Percentiles rank a stretch among this genome's conserved stretches.
Conservation (phyloP, 2,888 invertebrate species). For the Phaedon cochleariae region DNA sequence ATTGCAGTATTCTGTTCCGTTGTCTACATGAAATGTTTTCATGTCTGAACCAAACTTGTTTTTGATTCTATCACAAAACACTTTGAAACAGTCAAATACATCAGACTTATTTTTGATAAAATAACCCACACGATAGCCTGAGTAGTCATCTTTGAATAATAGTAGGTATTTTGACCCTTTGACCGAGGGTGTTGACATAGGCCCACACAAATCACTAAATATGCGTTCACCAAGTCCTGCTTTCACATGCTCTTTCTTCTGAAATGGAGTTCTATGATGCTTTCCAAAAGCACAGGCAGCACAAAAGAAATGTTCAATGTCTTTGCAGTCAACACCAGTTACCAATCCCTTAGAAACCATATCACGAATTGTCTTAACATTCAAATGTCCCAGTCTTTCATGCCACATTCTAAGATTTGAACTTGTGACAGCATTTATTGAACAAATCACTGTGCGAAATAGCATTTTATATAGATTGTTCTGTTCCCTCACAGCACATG, state of each 20-base stretch:
- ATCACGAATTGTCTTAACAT: neutral
- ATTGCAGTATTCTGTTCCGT: conserved; percentile 18
- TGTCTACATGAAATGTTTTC: conserved; percentile 9
- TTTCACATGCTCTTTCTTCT: neutral
- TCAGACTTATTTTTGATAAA: conserved; percentile 32
- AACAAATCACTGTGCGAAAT: neutral
- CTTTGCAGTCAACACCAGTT: neutral
- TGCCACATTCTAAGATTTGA: neutral
- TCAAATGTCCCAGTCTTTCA: conserved; percentile 6
- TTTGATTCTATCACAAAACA: conserved; percentile 23
- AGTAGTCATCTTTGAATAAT: conserved; percentile 33
- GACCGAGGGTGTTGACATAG: conserved; percentile 20
- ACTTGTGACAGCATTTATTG: neutral
- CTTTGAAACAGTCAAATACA: conserved; percentile 29
- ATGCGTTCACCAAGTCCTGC: conserved; percentile 26
- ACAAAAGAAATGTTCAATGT: conserved; percentile 1
- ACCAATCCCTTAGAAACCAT: conserved; percentile 5
- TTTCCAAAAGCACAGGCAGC: neutral
- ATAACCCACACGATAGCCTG: conserved; percentile 29
- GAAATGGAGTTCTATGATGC: conserved; percentile 1
- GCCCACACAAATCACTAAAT: conserved; percentile 30
- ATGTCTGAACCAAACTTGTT: conserved; percentile 26
- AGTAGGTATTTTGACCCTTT: conserved; percentile 31
- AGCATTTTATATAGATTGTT: conserved; percentile 7
- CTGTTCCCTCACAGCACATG: neutral